Percentiles rank a stretch among this genome's conserved stretches.
Evolutionary conservation across 2,113 vertebrate species (phyloP).

Genomic region (Cricetomys ansorgei): DNA sequence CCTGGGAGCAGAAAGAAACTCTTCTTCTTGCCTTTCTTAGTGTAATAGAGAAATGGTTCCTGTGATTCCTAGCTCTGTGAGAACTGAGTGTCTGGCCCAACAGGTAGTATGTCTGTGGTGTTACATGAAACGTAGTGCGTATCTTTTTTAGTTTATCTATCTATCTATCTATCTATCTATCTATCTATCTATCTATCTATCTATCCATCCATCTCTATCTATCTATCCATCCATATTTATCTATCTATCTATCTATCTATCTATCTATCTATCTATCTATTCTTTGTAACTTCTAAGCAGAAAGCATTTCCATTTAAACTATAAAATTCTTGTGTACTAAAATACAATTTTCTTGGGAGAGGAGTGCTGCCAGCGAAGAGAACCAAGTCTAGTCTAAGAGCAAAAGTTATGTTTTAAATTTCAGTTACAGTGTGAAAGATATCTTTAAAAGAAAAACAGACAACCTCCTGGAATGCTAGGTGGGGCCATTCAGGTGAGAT

Average conservation of each 20-base stretch:
- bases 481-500: too few species aligned
- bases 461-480: too few species aligned
- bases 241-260: background rate
- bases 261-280: background rate
- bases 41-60: background rate
- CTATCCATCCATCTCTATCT: background rate
- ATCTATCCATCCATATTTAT: background rate
- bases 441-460: too few species aligned
- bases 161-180: background rate
- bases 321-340: conserved; percentile 2
- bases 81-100: background rate
- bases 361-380: background rate
- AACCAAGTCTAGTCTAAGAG: background rate
- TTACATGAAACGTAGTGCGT: background rate
- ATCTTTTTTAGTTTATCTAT: background rate
- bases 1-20: background rate
- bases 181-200: background rate
- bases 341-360: background rate
- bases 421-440: too few species aligned
- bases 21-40: background rate
- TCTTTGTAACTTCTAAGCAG: background rate
- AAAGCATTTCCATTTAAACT: background rate
- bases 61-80: background rate
- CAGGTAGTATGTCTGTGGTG: background rate
- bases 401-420: too few species aligned